Evolutionary conservation across 2,113 vertebrate species (phyloP).

Genomic region (Numenius arquata): DNA sequence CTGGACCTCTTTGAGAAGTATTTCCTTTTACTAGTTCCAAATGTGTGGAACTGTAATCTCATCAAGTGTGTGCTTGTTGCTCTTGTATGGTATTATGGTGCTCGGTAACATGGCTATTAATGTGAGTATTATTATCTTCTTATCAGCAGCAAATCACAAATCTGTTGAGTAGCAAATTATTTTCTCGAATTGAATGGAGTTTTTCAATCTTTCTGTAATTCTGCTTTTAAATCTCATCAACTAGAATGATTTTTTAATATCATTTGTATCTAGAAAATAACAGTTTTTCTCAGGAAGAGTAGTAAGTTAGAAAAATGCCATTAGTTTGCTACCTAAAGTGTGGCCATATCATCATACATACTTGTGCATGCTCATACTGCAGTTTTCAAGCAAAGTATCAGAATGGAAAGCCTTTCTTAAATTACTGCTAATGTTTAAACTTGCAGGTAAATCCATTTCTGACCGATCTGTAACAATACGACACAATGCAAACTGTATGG

Average conservation of each 20-base stretch:
- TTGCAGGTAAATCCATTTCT: background rate
- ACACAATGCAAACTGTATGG: background rate
- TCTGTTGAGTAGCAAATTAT: background rate
- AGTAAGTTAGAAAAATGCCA: background rate
- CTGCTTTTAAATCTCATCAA: background rate
- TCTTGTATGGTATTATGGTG: background rate
- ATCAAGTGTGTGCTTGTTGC: background rate
- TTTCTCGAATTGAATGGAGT: background rate
- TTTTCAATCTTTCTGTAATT: constrained; percentile 36
- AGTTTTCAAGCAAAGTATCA: background rate
- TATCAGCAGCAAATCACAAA: background rate
- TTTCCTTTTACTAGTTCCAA: background rate
- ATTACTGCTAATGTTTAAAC: background rate
- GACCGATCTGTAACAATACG: background rate
- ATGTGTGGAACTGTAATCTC: background rate
- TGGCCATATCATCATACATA: background rate
- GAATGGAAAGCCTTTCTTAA: background rate
- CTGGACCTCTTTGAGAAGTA: background rate
- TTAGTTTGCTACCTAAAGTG: background rate
- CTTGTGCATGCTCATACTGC: background rate
- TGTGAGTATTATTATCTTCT: background rate
- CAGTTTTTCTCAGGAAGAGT: background rate
- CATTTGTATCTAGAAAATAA: background rate
- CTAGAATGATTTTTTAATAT: background rate
- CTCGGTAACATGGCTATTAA: background rate